Base-by-base conservation (phyloP, 1,140 invertebrate species). In the Drosophila repletoides region DNA sequence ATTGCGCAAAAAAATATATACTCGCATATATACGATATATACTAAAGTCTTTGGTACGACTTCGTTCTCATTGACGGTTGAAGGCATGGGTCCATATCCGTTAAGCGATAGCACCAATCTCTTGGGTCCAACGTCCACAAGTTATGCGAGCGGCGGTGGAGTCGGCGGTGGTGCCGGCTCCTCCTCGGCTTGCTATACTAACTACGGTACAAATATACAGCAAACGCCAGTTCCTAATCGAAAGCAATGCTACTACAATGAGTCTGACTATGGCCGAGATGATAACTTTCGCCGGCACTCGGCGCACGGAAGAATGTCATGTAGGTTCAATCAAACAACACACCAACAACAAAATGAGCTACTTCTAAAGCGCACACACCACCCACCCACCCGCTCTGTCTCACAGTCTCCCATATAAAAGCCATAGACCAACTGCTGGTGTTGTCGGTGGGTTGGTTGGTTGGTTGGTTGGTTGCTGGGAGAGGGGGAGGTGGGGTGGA, bases 71-170 rank as follows among this genome's bases (percentile, higher is more conserved):
- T 88, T 89, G 66, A 90, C 88, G 89, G 89, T 90, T 90, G 89
- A 90, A 90, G 89, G 88, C 79, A 90, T 90, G 89, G 89, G 89
- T 88, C 89, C 89, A 70, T 90, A 90, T 88, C 89, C 89, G 29
- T 73, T 90, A 66, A 89, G 84, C 71, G 89, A 90, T 87, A 89
- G 86, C 88, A 89, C 89, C 61, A 90, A 90, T 69, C 76, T 90
- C 17, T 72, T 90, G 83, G 88, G 89, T 51, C 88, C 89, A 73
- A 84, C 70, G 24, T 88, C 88, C 45, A 83, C 72, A 26, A 67
- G 59, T 43, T 87, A 87, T 31, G 55, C 43, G 43, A 51, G 66
- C 34, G 58, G 52, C 5, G 52, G 59, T 5, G 41, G 45, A 14
- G 70, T 63, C 52, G 52, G 66, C 36, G 10, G 43, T 65, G 72